Evolutionary conservation across 2,888 invertebrate species (phyloP), one percentile per base, ranked within the genome.

Genomic region (Leptarthrus brevirostris): DNA sequence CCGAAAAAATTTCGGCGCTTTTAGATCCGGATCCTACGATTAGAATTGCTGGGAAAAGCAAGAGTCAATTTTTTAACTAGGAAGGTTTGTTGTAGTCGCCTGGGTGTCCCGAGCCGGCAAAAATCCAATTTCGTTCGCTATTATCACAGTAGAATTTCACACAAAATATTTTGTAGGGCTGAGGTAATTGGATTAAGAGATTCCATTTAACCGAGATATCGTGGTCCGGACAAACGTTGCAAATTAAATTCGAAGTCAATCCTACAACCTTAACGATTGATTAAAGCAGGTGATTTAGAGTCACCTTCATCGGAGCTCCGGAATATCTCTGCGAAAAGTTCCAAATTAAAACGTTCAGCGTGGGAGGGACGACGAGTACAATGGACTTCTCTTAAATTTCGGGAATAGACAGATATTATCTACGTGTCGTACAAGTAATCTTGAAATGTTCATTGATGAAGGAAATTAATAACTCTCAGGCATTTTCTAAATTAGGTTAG

Each of bases 111-210:
- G 64, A 22, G 22, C 64, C 64, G 44, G 14, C 64, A 64, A 64
- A 64, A 64, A 64, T 64, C 64, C 64, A 64, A 64, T 64, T 64
- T 64, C 24, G 14, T 40, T 22, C 26, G 24, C 64, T 24, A 64
- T 64, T 64, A 64, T 64, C 47, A 14, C 64, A 44, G 44, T 16
- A n/a, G 26, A 44, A 20, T 26, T 64, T 64, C 26, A 14, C 47
- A 64, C 47, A 64, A 64, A 64, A 47, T 64, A 24, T 24, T 24
- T 44, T 36, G 14, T 18, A 3, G 64, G 64, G 64, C 5, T 24
- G 44, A 20, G 40, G 44, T 64, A 64, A 64, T 64, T 47, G 64
- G 64, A 64, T 64, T 64, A 64, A 64, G 44, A 64, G 64, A 64
- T 64, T 44, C 64, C 64, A 64, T 64, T 64, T 64, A 64, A n/a